Evolutionary conservation across 92 coral and sea anemone genomes (phyloP), one percentile per base, ranked within the genome.

Genomic region (Palythoa caribaeorum): DNA sequence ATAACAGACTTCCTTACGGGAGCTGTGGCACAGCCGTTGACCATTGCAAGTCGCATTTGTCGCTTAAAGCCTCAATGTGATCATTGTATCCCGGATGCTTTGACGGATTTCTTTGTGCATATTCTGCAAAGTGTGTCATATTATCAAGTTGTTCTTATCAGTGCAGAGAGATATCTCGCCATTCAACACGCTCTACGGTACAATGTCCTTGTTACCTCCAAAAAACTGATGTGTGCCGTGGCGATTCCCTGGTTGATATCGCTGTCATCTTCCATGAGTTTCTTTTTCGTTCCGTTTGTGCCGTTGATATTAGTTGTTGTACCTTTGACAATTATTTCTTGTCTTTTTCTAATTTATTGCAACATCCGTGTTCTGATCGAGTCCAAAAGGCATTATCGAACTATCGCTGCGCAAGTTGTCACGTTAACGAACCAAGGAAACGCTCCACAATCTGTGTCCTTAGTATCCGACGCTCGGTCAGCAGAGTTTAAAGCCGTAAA

Each of bases 1-100:
- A 7, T 68, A 68, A 68, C 73, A 68, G 73, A 68, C 35, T 20
- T 68, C 73, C 73, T 68, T 20, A n/a, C 11, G 62, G 75, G 75
- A 71, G 16, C 40, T 11, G 48, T 71, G 48, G 17, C 15, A 13
- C 75, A 71, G 48, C 75, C 75, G 47, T 71, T 71, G 16, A 10
- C 36, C 48, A 71, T 71, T 35, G 75, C 75, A 71, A 71, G 47
- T 37, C 75, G 75, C 10, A 39, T 37, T 3, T 38, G n/a, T 48
- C 75, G 44, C n/a, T 37, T 71, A 13, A 71, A 12, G 44, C 48
- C 17, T 6, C 15, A 36, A 71, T 38, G 75, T 39, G 19, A 35
- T 71, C 28, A 48, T 35, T 71, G 75, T 71, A 9, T 8, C 17
- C n/a, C 28, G 5, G 48, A 71, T 71, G 44, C 2, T 36, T 71